Evolutionary conservation across 2,113 vertebrate species (phyloP), one percentile per base, ranked within the genome.

Genomic region (Corvus moneduloides): DNA sequence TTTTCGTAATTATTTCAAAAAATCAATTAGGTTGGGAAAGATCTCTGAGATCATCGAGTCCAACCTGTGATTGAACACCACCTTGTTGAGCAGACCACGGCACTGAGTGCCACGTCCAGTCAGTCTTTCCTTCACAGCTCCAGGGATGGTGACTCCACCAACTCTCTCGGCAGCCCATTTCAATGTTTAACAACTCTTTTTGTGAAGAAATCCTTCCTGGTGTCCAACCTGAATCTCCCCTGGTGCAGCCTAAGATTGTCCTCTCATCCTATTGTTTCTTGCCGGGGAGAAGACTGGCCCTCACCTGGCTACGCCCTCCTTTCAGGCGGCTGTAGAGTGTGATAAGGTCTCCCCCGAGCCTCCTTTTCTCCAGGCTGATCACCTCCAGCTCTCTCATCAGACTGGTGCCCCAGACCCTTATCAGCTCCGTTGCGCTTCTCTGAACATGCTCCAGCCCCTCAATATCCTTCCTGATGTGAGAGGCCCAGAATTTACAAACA

Each of bases 261-360:
- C 4, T 19, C 35, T 33, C 27, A 32, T 43, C 7, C 67, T 20
- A 1, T 4, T 5, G 22, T 37, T 37, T 13, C 27, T 52, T 33
- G 27, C 43, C 44, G 11, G 51, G 26, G 17, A 43, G 32, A 18
- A 10, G 18, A 2, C 19, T 1, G 13, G 16, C 10, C 4, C 9
- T 13, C 37, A 2, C 12, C 19, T 1, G 27, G 43, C 26, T 10
- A 2, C 35, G 19, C 3, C 14, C 35, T 26, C 35, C 43, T 10
- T 7, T 27, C 51, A 13, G 51, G 17, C 0, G 13, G 2, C 1
- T 32, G 30, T 11, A 11, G 11, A 5, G 32, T 14, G 20, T 0
- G n/a, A 1, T 2, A 4, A 56, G 10, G 16, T 2, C 33, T 23
- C 13, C 13, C 10, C 16, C 2, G 46, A 41, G 13, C 20, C 24